Conservation (phyloP, 2,113 vertebrate genomes). For the Ptychochromis oligacanthus region DNA sequence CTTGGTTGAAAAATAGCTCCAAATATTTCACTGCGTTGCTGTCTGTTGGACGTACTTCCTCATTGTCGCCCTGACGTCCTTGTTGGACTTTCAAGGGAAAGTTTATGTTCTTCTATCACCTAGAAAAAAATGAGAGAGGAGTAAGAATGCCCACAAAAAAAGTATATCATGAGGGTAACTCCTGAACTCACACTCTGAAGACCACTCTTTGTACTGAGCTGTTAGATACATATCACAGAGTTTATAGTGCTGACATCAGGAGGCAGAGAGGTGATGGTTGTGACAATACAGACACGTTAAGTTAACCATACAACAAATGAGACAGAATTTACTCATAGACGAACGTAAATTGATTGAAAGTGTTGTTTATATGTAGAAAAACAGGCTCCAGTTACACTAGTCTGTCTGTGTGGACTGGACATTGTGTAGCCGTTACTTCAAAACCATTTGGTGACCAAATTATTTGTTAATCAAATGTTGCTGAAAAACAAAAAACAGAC, state of each 20-base stretch:
- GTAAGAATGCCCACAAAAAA: too few species aligned
- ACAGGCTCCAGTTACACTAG: fast-evolving
- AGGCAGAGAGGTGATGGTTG: fast-evolving
- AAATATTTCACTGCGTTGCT: too few species aligned
- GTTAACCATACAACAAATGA: background rate
- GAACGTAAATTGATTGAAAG: background rate
- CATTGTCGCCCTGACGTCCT: too few species aligned
- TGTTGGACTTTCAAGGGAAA: too few species aligned
- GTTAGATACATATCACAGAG: background rate
- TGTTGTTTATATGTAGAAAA: background rate
- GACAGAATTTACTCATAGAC: background rate
- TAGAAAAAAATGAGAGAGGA: too few species aligned
- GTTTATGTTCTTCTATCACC: too few species aligned
- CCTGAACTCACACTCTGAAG: background rate
- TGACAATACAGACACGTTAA: background rate
- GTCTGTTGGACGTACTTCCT: too few species aligned
- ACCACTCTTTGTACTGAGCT: background rate
- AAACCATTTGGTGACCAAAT: background rate
- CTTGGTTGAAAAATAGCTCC: too few species aligned
- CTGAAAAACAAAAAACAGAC: too few species aligned
- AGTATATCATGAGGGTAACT: too few species aligned
- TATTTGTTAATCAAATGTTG: too few species aligned
- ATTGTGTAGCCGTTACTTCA: background rate
- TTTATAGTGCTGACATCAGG: background rate
- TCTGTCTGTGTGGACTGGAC: background rate